Base-by-base conservation (phyloP, 2,113 vertebrate species). In the Phodopus roborovskii region DNA sequence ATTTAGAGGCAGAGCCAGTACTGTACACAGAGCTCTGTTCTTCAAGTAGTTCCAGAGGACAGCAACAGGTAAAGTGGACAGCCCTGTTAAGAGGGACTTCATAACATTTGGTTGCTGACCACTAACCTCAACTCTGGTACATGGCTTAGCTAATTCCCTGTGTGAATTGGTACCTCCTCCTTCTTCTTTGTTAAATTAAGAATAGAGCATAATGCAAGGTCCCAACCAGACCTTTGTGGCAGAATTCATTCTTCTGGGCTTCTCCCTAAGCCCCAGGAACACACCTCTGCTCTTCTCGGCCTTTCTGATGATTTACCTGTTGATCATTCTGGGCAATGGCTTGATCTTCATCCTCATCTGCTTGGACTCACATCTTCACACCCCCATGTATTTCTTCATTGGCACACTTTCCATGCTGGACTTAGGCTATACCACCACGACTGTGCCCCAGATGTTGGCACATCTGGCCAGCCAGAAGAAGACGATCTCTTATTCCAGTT, bases 401-500 rank as follows among this genome's bases (percentile, higher is more conserved):
- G 93, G 90, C n/a, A 78, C 87, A 39, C 92, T 98, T 85, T 98
- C 98, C 58, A n/a, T 97, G 53, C 66, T 9, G 56, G 97, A 97
- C 89, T 66, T 98, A 86, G 98, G 91, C 81, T 98, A 60, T n/a
- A 95, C 96, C 39, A 97, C 98, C 36, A 9, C 94, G 60, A 97
- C 97, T 60, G 50, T 97, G 95, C 97, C 98, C 85, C 96, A 96
- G 95, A 97, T 96, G 90, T 84, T 92, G 77, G 93, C 0, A 0
- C 97, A 97, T 0, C 0, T 95, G 95, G 93, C 74, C 79, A 0
- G 0, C 62, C 89, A 77, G 78, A 97, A 3, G 2, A 98, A 97
- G 95, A 96, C 68, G 30, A 89, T 98, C 88, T 98, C 97, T 42
- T 98, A 88, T 1, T 1, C 81, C 48, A 97, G 93, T 28, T 0